A percentile compares a stretch with the other conserved stretches of the same genome.
Conservation (phyloP, 2,113 vertebrate species). For the Sarotherodon lohbergeri region DNA sequence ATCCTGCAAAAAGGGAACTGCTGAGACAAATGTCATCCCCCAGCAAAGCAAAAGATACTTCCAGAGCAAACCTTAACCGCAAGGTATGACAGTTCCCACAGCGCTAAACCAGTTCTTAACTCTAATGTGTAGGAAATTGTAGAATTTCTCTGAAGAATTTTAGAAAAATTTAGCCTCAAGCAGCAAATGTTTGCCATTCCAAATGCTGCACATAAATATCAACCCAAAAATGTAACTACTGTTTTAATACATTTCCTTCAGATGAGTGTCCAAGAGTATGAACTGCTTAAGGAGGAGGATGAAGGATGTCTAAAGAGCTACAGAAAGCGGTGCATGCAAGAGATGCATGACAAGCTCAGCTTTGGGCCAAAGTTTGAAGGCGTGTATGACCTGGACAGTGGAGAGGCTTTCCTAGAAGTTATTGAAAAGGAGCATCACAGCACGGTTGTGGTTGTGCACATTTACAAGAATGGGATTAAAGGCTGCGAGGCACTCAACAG, state of each 20-base stretch:
- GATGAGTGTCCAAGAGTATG: conserved; percentile 96
- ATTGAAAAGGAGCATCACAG: conserved; percentile 88
- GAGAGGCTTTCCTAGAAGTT: conserved; percentile 89
- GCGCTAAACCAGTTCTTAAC: neutral
- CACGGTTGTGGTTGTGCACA: conserved; percentile 87
- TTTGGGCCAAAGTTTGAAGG: conserved; percentile 87
- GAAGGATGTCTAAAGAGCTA: conserved; percentile 88
- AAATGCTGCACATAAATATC: rapidly evolving
- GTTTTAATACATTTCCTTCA: conserved; percentile 41
- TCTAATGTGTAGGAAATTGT: neutral
- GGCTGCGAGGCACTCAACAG: conserved; percentile 86
- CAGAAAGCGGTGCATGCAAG: conserved; percentile 90
- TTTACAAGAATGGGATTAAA: conserved; percentile 83
- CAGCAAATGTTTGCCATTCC: neutral
- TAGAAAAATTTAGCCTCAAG: neutral
- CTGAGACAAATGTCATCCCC: conserved; percentile 93
- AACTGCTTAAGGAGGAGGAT: conserved; percentile 87
- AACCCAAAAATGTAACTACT: neutral
- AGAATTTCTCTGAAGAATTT: neutral
- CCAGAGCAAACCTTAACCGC: conserved; percentile 77
- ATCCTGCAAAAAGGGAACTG: conserved; percentile 84
- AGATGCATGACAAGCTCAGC: conserved; percentile 93
- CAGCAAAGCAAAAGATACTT: conserved; percentile 70
- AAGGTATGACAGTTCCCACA: conserved; percentile 82
- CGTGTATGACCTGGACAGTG: conserved; percentile 83